Evolutionary conservation across 30 jellyfish, hydroid and myxozoan genomes (phyloP), one percentile per base, ranked within the genome.

Genomic region (Euphysa ruthae): DNA sequence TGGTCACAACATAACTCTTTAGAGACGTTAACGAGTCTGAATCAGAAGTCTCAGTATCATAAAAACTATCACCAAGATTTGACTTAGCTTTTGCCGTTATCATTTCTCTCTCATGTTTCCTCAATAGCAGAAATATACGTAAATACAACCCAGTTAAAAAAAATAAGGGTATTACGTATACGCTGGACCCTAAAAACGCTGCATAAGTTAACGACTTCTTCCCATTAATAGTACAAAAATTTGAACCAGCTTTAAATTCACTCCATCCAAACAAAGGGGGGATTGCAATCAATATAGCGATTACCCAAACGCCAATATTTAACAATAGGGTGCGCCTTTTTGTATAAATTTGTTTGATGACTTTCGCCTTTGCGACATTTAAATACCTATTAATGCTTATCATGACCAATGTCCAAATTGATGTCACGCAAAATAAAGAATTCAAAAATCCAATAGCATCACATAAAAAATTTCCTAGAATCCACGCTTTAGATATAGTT

Each of bases 261-360:
- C 98, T 88, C 98, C 98, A 88, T n/a, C 98, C 98, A 50, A 74
- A 5, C 23, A 63, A 55, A 10, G 98, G 98, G 0, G 88, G 79
- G 31, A 76, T 32, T 3, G 98, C 63, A 6, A 74, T 46, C 14
- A 74, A 4, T 1, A 44, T 31, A 19, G 94, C 76, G 4, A 70
- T 24, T 21, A 75, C 16, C 98, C 98, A 88, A 1, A 81, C 79
- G 29, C 71, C 27, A 3, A 65, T 91, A 15, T 79, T 88, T 21
- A 82, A 63, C 2, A 49, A 38, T 1, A 88, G 25, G 4, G 74
- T 44, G 29, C 75, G 32, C 20, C 63, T 80, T 77, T 69, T 74
- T 26, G 69, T 80, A 75, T 60, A 88, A 22, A 81, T 43, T 24
- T 66, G 27, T 29, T 80, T 79, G 68, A 82, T 74, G 2, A 73